These are phyloP conservation scores for Ibidorhyncha struthersii DNA, from an alignment of 2,113 vertebrate genomes.

Conservation along the genomic window DNA sequence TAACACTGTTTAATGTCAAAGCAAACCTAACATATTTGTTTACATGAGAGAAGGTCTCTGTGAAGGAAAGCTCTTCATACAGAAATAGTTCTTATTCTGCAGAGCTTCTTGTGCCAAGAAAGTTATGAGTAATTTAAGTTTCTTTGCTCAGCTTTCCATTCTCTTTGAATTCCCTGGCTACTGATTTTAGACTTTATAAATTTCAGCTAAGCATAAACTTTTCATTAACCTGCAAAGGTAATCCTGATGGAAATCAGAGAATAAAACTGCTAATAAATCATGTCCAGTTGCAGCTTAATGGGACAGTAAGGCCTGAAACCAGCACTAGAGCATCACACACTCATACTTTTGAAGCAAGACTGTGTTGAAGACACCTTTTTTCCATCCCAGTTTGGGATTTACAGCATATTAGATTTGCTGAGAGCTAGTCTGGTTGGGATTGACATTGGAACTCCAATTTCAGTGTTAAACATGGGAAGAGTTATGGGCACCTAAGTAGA, in stretches of 20 bases:
- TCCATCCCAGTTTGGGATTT: not conserved
- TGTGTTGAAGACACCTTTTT: not conserved
- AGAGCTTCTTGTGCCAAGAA: not conserved
- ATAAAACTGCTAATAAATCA: not conserved
- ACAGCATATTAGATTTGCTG: not conserved
- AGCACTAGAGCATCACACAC: not conserved
- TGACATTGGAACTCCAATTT: not conserved
- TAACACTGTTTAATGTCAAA: slow-evolving; percentile 41
- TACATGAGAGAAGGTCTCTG: not conserved
- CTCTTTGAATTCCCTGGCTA: not conserved
- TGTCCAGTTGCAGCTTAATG: not conserved
- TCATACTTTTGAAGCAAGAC: not conserved
- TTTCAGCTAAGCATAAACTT: not conserved
- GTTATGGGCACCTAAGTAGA: not conserved
- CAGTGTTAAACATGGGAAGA: not conserved
- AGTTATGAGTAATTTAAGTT: not conserved
- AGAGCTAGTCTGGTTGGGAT: not conserved
- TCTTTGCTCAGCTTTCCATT: not conserved
- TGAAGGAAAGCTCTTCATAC: not conserved
- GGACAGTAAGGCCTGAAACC: not conserved
- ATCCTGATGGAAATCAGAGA: not conserved
- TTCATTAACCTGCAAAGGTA: not conserved
- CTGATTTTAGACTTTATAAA: not conserved
- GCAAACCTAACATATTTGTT: slow-evolving; percentile 1
- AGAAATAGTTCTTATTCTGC: not conserved